phyloP scores from a whole-genome alignment of 2,888 invertebrate species.

The Scaptomyza tumidula region DNA sequence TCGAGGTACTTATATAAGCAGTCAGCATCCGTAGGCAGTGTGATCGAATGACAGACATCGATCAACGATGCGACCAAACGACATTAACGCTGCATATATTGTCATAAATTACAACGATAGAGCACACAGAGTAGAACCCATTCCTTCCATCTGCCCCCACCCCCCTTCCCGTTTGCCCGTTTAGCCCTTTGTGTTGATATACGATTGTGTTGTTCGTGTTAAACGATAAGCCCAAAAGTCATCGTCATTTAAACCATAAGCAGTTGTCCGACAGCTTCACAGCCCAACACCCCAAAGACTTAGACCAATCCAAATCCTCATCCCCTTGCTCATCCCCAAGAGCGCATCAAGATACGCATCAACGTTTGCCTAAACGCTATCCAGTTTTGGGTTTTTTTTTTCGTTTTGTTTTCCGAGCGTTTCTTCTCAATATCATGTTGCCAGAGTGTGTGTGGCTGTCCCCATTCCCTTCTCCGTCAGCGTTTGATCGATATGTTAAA shows the following conservation, averaged over 20 bases:
- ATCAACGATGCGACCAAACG: slow-evolving; percentile 70
- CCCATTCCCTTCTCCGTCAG: slow-evolving; percentile 1
- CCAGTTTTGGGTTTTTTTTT: slow-evolving; percentile 58
- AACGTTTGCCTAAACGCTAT: slow-evolving; percentile 73
- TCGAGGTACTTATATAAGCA: slow-evolving; percentile 75
- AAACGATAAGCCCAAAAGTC: slow-evolving; percentile 71
- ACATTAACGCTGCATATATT: slow-evolving; percentile 84
- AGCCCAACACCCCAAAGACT: slow-evolving; percentile 70
- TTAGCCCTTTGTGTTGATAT: slow-evolving; percentile 43
- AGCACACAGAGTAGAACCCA: slow-evolving; percentile 3
- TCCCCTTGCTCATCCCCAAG: slow-evolving; percentile 45
- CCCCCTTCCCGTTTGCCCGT: neutral
- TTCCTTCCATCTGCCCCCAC: neutral
- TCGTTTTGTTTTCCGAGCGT: slow-evolving; percentile 31
- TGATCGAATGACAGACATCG: slow-evolving; percentile 74
- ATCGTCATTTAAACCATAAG: slow-evolving; percentile 77
- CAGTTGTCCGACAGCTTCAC: slow-evolving; percentile 21
- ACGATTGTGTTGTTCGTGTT: slow-evolving; percentile 44
- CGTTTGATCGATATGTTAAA: slow-evolving; percentile 75
- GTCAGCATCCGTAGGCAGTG: slow-evolving; percentile 65
- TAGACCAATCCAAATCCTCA: slow-evolving; percentile 31
- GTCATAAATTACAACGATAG: slow-evolving; percentile 82
- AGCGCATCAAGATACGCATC: slow-evolving; percentile 72
- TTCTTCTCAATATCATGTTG: slow-evolving; percentile 18
- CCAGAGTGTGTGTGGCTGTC: slow-evolving; percentile 24